A percentile compares a stretch with the other conserved stretches of the same genome.
phyloP scores from a whole-genome alignment of 2,113 vertebrate species.

The Silurus meridionalis region DNA sequence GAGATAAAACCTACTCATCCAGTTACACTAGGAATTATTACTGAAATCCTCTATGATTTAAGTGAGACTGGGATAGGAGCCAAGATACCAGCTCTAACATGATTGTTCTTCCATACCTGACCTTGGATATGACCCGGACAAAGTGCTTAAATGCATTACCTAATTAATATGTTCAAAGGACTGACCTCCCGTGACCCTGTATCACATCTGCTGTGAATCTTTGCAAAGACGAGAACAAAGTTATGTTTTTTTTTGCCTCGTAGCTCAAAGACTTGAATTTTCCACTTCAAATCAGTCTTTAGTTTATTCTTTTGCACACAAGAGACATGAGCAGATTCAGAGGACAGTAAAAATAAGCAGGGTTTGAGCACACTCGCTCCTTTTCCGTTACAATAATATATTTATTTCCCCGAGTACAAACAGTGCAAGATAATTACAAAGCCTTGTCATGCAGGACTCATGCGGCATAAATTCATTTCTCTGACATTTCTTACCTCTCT shows the following conservation, averaged over 20 bases:
- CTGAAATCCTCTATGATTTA: slow-evolving; percentile 40
- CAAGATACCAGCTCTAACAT: slow-evolving; percentile 66
- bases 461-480: background rate
- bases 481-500: slow-evolving; percentile 72
- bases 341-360: background rate
- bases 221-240: background rate
- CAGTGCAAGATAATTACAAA: slow-evolving; percentile 28
- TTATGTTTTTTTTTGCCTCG: background rate
- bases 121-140: slow-evolving; percentile 41
- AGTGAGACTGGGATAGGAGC: slow-evolving; percentile 55
- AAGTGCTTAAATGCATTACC: slow-evolving; percentile 50
- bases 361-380: background rate
- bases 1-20: slow-evolving; percentile 52
- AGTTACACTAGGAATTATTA: slow-evolving; percentile 55
- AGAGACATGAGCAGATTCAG: slow-evolving; percentile 11
- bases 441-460: slow-evolving; percentile 15
- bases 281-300: background rate
- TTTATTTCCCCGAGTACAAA: slow-evolving; percentile 12
- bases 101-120: slow-evolving; percentile 52
- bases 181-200: slow-evolving; percentile 31
- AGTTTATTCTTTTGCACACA: background rate
- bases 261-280: background rate
- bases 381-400: background rate
- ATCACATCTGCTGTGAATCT: slow-evolving; percentile 25
- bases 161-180: slow-evolving; percentile 50